These are phyloP conservation scores for Acronicta alni DNA, from an alignment of 2,888 invertebrate genomes.

Conservation along the genomic window DNA sequence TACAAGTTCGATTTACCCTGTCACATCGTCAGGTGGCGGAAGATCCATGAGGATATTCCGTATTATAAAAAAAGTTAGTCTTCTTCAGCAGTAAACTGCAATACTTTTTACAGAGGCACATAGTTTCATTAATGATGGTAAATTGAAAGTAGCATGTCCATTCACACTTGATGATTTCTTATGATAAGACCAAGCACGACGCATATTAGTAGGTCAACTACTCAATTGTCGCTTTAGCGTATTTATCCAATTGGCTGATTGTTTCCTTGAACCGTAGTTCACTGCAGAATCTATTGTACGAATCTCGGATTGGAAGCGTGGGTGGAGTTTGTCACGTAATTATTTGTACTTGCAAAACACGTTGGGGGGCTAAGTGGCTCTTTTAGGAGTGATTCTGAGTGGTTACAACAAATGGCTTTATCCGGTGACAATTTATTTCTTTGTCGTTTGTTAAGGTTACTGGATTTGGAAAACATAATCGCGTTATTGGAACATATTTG, in stretches of 20 bases:
- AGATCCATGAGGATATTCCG: too few relatives aligned
- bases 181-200: slow-evolving; percentile 31
- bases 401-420: slow-evolving; percentile 26
- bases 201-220: slow-evolving; percentile 55
- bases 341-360: slow-evolving; percentile 47
- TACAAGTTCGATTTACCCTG: too few relatives aligned
- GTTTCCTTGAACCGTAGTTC: slow-evolving; percentile 71
- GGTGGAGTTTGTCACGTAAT: slow-evolving; percentile 60
- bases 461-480: slow-evolving; percentile 6
- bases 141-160: slow-evolving; percentile 19
- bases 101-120: too few relatives aligned
- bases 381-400: slow-evolving; percentile 24
- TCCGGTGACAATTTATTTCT: slow-evolving; percentile 30
- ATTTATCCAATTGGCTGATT: slow-evolving; percentile 75
- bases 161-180: slow-evolving; percentile 32
- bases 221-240: slow-evolving; percentile 68
- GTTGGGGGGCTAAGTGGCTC: slow-evolving; percentile 27
- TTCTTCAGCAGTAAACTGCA: too few relatives aligned
- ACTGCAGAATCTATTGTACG: slow-evolving; percentile 57
- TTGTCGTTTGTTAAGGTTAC: slow-evolving; percentile 3
- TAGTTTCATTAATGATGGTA: background rate
- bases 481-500: background rate
- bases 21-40: too few relatives aligned
- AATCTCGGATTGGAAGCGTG: slow-evolving; percentile 65
- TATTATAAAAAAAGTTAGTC: too few relatives aligned